phyloP scores from a whole-genome alignment of 2,797 vertebrate genomes.

The Bufotes viridis region DNA sequence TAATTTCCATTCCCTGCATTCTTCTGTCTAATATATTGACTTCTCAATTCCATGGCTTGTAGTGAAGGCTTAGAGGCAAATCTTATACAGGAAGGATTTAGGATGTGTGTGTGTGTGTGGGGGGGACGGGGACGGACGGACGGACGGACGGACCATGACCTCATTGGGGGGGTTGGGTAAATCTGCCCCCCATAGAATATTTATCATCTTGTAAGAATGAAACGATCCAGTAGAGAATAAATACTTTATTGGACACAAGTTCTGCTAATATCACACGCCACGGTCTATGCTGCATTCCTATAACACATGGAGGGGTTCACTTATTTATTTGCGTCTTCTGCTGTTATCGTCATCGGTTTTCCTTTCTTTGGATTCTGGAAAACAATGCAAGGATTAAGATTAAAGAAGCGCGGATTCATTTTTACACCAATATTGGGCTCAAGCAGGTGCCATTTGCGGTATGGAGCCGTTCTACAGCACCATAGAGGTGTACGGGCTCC shows the following conservation, averaged over 20 bases:
- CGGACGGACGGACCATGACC: neutral
- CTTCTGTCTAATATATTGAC: neutral
- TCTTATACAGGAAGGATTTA: neutral
- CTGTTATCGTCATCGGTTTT: neutral
- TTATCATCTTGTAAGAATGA: neutral
- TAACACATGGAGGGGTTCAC: neutral
- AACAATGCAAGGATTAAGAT: neutral
- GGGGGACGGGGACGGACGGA: too few species aligned
- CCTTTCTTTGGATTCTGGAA: conserved; percentile 49
- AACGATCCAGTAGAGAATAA: neutral
- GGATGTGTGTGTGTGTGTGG: too few species aligned
- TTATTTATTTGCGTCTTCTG: conserved; percentile 43
- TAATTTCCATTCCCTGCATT: neutral
- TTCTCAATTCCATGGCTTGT: neutral
- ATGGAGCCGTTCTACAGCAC: too few species aligned
- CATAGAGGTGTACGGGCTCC: too few species aligned
- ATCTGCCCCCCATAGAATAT: neutral
- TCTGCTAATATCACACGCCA: conserved; percentile 27
- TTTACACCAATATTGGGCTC: too few species aligned
- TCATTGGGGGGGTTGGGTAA: neutral
- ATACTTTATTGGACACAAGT: conserved; percentile 45
- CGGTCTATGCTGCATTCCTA: neutral
- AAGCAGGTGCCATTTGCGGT: neutral
- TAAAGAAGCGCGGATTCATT: neutral
- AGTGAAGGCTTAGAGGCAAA: neutral